These are phyloP conservation scores for Cantharis nigra DNA, from an alignment of 2,888 invertebrate genomes.

Conservation along the genomic window DNA sequence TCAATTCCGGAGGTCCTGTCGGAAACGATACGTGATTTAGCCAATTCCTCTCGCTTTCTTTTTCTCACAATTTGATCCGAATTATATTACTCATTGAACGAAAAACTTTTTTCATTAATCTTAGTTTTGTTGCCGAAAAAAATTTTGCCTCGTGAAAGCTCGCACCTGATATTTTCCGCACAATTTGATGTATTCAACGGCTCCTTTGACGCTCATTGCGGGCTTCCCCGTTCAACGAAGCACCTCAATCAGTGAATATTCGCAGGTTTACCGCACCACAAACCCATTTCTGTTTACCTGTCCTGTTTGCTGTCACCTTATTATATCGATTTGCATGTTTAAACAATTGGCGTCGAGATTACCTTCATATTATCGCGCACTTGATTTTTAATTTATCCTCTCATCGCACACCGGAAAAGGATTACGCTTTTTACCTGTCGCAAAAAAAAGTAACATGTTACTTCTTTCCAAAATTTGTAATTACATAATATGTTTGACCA, in stretches of 20 bases:
- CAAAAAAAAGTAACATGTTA: not conserved
- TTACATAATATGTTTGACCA: not conserved
- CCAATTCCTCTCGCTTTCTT: conserved; percentile 42
- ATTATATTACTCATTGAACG: conserved; percentile 18
- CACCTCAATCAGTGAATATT: conserved; percentile 40
- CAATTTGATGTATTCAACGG: conserved; percentile 37
- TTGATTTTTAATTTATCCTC: not conserved
- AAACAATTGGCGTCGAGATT: not conserved
- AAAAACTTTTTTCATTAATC: conserved; percentile 21
- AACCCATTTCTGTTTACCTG: conserved; percentile 39
- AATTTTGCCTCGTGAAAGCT: conserved; percentile 18
- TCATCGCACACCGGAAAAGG: not conserved
- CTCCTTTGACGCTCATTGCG: conserved; percentile 35
- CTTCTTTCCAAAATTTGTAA: not conserved
- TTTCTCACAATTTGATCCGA: conserved; percentile 24
- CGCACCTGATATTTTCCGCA: conserved; percentile 35
- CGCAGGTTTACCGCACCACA: conserved; percentile 41
- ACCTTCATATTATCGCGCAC: not conserved
- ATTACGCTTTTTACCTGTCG: not conserved
- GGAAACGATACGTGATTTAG: conserved; percentile 51
- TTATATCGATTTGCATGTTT: not conserved
- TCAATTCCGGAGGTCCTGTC: conserved; percentile 49
- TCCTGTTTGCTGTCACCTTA: conserved; percentile 30
- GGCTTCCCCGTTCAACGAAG: conserved; percentile 31
- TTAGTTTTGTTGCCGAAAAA: conserved; percentile 10